Conservation (phyloP, 2,888 invertebrate genomes). For the Trichogramma dendrolimi region DNA sequence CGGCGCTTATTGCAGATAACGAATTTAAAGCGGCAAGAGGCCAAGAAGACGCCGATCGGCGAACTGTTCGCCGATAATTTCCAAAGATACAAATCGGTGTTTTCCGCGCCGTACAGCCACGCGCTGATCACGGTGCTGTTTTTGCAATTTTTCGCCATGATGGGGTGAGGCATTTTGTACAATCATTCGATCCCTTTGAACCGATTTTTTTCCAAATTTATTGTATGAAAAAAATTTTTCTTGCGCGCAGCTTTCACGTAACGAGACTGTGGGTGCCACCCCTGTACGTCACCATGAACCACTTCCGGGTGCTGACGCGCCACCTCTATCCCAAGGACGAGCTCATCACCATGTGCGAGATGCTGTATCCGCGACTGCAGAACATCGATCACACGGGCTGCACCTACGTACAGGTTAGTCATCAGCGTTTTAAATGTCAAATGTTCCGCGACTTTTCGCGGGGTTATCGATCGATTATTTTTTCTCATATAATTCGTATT, state of each 20-base stretch:
- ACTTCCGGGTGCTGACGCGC: slow-evolving; percentile 44
- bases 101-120: slow-evolving; percentile 55
- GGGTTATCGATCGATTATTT: neutral
- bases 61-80: too few species aligned
- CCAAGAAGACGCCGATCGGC: too few species aligned
- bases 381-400: slow-evolving; percentile 12
- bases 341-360: slow-evolving; percentile 52
- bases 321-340: slow-evolving; percentile 33
- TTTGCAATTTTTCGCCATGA: slow-evolving; percentile 63
- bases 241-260: slow-evolving; percentile 55
- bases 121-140: slow-evolving; percentile 63
- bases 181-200: neutral
- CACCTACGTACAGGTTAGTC: slow-evolving; percentile 14
- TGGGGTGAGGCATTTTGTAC: slow-evolving; percentile 56
- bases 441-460: too few species aligned
- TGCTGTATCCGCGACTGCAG: slow-evolving; percentile 38
- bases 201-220: neutral
- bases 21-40: too few species aligned
- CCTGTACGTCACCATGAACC: slow-evolving; percentile 58
- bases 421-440: too few species aligned
- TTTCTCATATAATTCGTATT: neutral
- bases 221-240: neutral
- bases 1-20: too few species aligned
- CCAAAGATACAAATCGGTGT: slow-evolving; percentile 6
- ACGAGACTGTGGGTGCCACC: slow-evolving; percentile 60